Conservation (phyloP, 2,888 invertebrate genomes). For the Margaritifera margaritifera region DNA sequence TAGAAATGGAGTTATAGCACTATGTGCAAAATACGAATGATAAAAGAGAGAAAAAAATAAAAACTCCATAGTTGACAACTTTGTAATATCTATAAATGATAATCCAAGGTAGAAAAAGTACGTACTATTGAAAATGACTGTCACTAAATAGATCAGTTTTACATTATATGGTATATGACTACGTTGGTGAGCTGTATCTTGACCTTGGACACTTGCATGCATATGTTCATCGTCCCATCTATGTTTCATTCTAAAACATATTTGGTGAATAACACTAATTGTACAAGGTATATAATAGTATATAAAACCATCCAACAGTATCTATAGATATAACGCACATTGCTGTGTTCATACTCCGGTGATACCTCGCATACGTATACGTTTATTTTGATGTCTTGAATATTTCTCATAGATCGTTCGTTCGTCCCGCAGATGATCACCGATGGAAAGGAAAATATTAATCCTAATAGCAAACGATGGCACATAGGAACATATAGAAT, state of each 20-base stretch:
- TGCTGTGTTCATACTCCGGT: conserved; percentile 16
- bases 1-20: conserved; percentile 30
- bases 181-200: no score
- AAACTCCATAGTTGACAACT: conserved; percentile 20
- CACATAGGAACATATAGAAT: conserved; percentile 19
- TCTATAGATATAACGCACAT: conserved; percentile 21
- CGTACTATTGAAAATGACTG: conserved; percentile 29
- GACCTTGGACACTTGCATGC: no score
- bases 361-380: conserved; percentile 26
- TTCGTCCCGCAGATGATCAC: conserved; percentile 30
- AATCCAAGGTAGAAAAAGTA: conserved; percentile 24
- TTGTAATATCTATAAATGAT: conserved; percentile 30
- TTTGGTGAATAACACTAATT: conserved; percentile 28
- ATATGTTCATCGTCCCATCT: conserved; percentile 16
- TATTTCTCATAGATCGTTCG: conserved; percentile 11
- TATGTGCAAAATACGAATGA: conserved; percentile 31
- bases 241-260: conserved; percentile 10
- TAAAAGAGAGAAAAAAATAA: conserved; percentile 24
- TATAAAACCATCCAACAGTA: conserved; percentile 14
- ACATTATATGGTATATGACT: conserved; percentile 24
- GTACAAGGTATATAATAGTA: conserved; percentile 11
- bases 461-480: conserved; percentile 19
- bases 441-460: conserved; percentile 24
- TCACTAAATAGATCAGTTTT: conserved; percentile 29
- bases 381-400: conserved; percentile 4